A percentile compares a stretch with the other conserved stretches of the same genome.
Conservation (phyloP, 1,140 invertebrate genomes). For the Brachionus paranguensis region DNA sequence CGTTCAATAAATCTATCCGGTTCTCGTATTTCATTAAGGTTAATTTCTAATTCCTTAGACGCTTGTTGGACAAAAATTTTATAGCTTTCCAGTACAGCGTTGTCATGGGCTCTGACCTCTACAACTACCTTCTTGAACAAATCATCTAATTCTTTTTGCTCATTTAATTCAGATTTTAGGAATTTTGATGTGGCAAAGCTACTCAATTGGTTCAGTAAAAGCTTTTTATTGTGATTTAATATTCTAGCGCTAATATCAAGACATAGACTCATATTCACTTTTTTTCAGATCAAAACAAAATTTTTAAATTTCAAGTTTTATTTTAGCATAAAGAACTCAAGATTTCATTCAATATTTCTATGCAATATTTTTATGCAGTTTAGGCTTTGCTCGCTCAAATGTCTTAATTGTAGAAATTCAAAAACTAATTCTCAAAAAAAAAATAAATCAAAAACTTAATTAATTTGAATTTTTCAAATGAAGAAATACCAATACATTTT, state of each 20-base stretch:
- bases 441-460: not conserved
- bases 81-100: constrained; percentile 78
- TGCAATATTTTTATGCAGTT: not conserved
- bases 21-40: constrained; percentile 66
- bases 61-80: constrained; percentile 71
- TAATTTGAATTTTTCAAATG: too few species aligned
- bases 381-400: not conserved
- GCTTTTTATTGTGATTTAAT: not conserved
- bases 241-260: not conserved
- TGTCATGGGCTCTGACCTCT: constrained; percentile 77
- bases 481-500: too few species aligned
- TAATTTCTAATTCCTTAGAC: constrained; percentile 70
- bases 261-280: not conserved
- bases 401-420: not conserved
- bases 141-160: constrained; percentile 3
- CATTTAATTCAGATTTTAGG: not conserved
- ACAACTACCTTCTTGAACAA: constrained; percentile 62
- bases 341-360: not conserved
- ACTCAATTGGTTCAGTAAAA: not conserved
- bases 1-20: constrained; percentile 56
- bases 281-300: not conserved
- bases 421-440: not conserved
- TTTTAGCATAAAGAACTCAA: not conserved
- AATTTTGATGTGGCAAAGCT: not conserved
- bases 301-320: not conserved